phyloP scores from a whole-genome alignment of 2,113 vertebrate genomes.

The Tragelaphus strepsiceros region DNA sequence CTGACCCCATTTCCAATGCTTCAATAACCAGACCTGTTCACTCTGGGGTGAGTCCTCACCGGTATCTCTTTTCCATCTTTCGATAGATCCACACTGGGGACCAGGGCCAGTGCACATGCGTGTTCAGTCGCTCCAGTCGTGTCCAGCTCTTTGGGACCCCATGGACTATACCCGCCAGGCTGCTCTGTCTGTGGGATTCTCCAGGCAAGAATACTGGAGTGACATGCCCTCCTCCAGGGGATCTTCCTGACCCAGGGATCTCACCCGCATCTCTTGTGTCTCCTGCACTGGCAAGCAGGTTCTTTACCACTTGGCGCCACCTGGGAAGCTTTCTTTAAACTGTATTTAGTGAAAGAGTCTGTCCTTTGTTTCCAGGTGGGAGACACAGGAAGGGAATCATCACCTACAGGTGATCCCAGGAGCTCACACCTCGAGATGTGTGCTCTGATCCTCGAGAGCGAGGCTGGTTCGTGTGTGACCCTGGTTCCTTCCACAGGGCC shows the following conservation, averaged over 20 bases:
- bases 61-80: too few species aligned
- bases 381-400: neutral
- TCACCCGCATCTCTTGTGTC: neutral
- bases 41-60: too few species aligned
- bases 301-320: neutral
- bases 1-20: neutral
- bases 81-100: accelerated
- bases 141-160: neutral
- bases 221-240: neutral
- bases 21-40: neutral
- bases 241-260: neutral
- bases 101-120: accelerated
- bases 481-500: neutral
- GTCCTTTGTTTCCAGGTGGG: neutral
- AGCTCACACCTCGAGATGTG: neutral
- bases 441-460: neutral
- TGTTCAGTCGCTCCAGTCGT: accelerated
- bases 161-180: accelerated
- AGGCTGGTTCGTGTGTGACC: neutral
- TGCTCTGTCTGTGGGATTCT: neutral
- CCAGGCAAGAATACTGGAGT: neutral
- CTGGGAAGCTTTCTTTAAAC: neutral
- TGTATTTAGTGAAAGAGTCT: neutral
- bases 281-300: neutral
- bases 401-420: accelerated